Base-by-base conservation (phyloP, 1,140 invertebrate genomes). In the Ctenoplectra terminalis region DNA sequence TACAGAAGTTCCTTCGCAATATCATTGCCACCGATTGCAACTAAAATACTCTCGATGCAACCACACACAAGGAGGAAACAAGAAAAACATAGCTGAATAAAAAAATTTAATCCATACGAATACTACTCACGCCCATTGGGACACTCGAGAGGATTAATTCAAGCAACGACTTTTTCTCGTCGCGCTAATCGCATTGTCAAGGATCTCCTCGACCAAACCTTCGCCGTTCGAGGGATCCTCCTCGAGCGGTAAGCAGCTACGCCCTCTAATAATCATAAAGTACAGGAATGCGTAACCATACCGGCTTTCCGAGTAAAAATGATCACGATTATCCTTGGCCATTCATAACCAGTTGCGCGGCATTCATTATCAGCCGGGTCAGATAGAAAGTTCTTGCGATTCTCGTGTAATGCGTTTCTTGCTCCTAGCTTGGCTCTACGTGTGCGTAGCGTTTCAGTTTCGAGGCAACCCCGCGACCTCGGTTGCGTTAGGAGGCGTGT, bases 241-340 rank as follows among this genome's bases (percentile, higher is more conserved):
- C 72, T 26, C 31, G 71, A n/a, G 60, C 46, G 64, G 73, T 81
- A 67, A 85, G 75, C 82, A 84, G 85, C 82, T 82, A 90, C 89
- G 87, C 90, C 90, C 89, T 89, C 84, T 77, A 89, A 91, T 91
- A 90, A 91, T 90, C 90, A 84, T 90, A 90, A 91, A 91, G 88
- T 87, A 89, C 82, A 52, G 70, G 81, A 70, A 56, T 85, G 67
- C 52, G 77, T 80, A 70, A 77, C 70, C 72, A 60, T 61, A 64
- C 63, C 79, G 56, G 66, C 66, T 77, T 15, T 6, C 71, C 80
- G 79, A 26, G 78, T 70, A 90, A 90, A 90, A 90, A 90, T 90
- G 8, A 20, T 58, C n/a, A 46, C 71, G 67, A 81, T 76, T 86
- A 89, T 85, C 87, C 81, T 89, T 85, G 85, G 71, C 85, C 90